These are phyloP conservation scores for Calliopsis andreniformis DNA, from an alignment of 1,140 invertebrate genomes.

Conservation along the genomic window DNA sequence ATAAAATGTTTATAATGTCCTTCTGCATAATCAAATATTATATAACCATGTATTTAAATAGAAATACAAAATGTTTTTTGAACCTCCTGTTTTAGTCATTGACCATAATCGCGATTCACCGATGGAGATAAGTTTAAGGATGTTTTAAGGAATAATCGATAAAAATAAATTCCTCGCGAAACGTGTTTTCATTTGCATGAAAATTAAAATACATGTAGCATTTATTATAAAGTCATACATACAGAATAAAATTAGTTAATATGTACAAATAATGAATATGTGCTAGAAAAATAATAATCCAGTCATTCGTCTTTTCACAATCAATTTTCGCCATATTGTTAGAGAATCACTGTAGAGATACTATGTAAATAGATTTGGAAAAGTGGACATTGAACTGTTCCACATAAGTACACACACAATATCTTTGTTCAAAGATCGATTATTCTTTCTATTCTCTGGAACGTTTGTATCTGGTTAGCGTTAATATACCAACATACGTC, in stretches of 20 bases:
- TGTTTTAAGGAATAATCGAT: background rate
- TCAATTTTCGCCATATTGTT: slow-evolving; percentile 24
- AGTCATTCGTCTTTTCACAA: background rate
- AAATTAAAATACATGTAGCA: background rate
- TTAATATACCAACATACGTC: background rate
- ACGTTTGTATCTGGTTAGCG: too few species aligned
- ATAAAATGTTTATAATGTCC: background rate
- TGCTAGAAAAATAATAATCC: too few species aligned
- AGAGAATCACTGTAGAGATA: background rate
- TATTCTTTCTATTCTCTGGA: too few species aligned
- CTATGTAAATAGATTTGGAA: background rate
- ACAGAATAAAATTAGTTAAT: background rate
- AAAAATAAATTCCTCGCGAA: background rate
- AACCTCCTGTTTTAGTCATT: background rate
- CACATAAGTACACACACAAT: background rate
- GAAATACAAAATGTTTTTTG: background rate
- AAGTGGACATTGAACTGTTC: slow-evolving; percentile 24
- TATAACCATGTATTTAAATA: background rate
- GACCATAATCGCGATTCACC: background rate
- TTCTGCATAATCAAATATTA: background rate
- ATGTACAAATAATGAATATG: background rate
- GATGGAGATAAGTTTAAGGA: background rate
- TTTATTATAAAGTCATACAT: background rate
- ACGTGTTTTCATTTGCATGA: background rate
- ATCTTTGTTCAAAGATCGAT: background rate